Base-by-base conservation (phyloP, 2,797 vertebrate genomes). In the Lagocephalus sceleratus region DNA sequence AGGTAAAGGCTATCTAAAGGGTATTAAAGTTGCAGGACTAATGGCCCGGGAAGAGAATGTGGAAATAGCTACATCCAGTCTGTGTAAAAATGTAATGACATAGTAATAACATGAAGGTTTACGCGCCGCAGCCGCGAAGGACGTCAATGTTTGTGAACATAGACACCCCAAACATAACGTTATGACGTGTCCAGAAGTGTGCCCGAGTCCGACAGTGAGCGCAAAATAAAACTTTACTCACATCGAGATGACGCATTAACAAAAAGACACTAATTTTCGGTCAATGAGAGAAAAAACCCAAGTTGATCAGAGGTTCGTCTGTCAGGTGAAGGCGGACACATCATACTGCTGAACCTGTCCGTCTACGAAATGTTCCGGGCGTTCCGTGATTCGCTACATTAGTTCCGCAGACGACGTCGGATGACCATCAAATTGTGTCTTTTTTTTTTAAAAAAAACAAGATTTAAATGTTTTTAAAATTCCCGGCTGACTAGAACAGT, bases 261-360 rank as follows among this genome's bases (percentile, higher is more conserved):
- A 40, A 40, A 17, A 35, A 35, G 1, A 35, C 32, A 35, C 12
- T 35, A 35, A 14, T 35, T 35, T 3, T 35, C 2, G 14, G 32
- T 35, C 12, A 12, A 3, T 35, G 12, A 35, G 2, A 14, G 12
- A 35, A 35, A 35, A 35, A 11, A 35, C 9, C 10, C 2, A 3
- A 35, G 9, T 35, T 35, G 12, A 35, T 12, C 32, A 12, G 32
- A 35, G 32, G 12, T 2, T 35, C 4, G 4, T 32, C 11, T 35
- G 32, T 3, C n/a, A 40, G 15, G 39, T 2, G 12, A 1, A 1
- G 15, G 14, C 54, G 76, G 74, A 73, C 44, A 52, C 42, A 51
- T 69, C 64, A 54, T 2, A 1, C 3, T 0, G 64, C 32, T 1
- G 78, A 57, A 82, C 63, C 35, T 3, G 73, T 84, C 73, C 84